Evolutionary conservation across 2,113 vertebrate species (phyloP).

Genomic region (Gavia stellata): DNA sequence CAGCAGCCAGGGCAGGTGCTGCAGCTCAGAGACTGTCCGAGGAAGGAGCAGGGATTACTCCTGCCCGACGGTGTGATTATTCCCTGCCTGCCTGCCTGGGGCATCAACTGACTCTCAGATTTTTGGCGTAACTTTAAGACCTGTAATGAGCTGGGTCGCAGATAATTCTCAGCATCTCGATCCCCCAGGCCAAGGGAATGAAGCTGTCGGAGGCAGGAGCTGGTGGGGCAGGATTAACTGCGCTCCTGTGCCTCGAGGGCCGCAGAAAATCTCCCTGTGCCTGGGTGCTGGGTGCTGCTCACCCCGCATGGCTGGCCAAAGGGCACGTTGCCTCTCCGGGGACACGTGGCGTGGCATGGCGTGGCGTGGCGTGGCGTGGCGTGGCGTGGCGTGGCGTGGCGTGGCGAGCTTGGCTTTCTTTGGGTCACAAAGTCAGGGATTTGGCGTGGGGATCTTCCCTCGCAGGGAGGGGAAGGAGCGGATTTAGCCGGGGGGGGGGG

Average conservation of each 20-base stretch:
- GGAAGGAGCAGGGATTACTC: neutral
- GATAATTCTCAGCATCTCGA: neutral
- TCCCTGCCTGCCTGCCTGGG: neutral
- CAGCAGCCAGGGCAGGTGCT: neutral
- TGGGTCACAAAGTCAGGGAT: accelerated
- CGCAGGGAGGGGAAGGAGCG: neutral
- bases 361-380: no score
- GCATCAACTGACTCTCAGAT: neutral
- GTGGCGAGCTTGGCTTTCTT: no score
- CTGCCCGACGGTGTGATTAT: neutral
- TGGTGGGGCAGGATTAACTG: neutral
- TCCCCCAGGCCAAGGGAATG: neutral
- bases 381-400: neutral
- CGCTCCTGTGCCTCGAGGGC: accelerated
- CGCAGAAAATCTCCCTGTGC: no score
- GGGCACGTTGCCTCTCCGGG: neutral
- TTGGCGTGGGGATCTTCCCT: accelerated
- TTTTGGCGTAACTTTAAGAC: neutral
- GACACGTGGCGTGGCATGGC: neutral
- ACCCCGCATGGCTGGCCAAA: neutral
- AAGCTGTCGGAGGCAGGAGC: neutral
- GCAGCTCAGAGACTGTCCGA: neutral
- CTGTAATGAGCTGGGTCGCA: neutral
- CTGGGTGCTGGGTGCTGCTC: neutral
- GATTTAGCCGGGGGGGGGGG: accelerated